A percentile compares a stretch with the other conserved stretches of the same genome.
Evolutionary conservation across 2,888 invertebrate genomes (phyloP).

Genomic region (Rhopalosiphum nymphaeae): DNA sequence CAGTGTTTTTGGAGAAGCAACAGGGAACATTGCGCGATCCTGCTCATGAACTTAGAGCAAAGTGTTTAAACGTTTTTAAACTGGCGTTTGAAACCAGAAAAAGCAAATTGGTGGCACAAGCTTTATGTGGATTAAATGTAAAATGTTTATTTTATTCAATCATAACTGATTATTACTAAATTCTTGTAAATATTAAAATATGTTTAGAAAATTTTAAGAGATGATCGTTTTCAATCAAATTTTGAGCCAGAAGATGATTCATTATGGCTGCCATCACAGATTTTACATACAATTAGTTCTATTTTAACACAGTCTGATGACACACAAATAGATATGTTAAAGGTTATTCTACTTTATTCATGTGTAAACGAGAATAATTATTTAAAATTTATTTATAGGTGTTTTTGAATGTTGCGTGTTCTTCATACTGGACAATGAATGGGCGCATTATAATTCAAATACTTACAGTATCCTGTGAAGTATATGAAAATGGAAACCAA

Average conservation of each 20-base stretch:
- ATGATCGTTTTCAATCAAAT: constrained; percentile 91
- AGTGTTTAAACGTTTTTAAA: constrained; percentile 87
- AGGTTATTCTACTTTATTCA: constrained; percentile 73
- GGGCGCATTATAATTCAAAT: constrained; percentile 89
- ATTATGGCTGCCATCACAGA: constrained; percentile 91
- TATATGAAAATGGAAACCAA: constrained; percentile 82
- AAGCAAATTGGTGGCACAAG: constrained; percentile 85
- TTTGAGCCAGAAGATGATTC: constrained; percentile 93
- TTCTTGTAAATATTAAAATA: not conserved
- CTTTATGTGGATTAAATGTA: constrained; percentile 91
- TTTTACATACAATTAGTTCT: constrained; percentile 86
- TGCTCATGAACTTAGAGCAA: constrained; percentile 85
- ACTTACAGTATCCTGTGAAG: constrained; percentile 86
- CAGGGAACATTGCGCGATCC: constrained; percentile 83
- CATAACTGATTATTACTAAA: not conserved
- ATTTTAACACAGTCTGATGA: constrained; percentile 87
- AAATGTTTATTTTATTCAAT: constrained; percentile 69
- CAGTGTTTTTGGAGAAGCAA: constrained; percentile 86
- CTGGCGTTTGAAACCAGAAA: constrained; percentile 89
- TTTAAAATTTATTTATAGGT: constrained; percentile 72
- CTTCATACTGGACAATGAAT: constrained; percentile 89
- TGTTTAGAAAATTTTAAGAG: constrained; percentile 85
- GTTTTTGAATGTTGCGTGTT: constrained; percentile 88
- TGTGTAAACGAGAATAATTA: not conserved
- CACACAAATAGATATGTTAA: constrained; percentile 80